These are phyloP conservation scores for Gymnoscopelus microlampas DNA, from an alignment of 2,797 vertebrate genomes.

Conservation along the genomic window DNA sequence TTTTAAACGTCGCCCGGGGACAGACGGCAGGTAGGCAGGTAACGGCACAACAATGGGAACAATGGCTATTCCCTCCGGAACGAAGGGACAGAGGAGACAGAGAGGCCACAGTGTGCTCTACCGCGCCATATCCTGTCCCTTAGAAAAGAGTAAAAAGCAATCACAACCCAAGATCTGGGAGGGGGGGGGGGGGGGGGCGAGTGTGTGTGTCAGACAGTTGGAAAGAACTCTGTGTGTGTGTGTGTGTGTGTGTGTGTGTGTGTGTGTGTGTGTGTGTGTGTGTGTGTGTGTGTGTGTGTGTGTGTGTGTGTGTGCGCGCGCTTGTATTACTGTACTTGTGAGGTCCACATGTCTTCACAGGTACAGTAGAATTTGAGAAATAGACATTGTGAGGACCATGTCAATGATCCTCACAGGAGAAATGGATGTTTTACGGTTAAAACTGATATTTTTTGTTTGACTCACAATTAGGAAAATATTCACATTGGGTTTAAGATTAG, in stretches of 20 bases:
- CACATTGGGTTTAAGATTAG: too few species aligned
- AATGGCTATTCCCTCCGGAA: slow-evolving; percentile 66
- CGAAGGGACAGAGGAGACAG: slow-evolving; percentile 64
- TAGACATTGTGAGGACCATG: too few species aligned
- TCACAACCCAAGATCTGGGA: slow-evolving; percentile 65
- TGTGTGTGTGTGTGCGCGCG: slow-evolving; percentile 25
- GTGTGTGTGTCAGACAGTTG: not conserved
- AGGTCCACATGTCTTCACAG: too few species aligned
- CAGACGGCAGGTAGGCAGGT: slow-evolving; percentile 63
- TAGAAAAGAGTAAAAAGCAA: slow-evolving; percentile 11
- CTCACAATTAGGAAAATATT: too few species aligned
- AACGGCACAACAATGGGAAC: slow-evolving; percentile 37
- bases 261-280: slow-evolving; percentile 24
- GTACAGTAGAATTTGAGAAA: too few species aligned
- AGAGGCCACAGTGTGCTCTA: slow-evolving; percentile 67
- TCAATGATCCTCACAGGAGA: too few species aligned
- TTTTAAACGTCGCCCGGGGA: slow-evolving; percentile 72
- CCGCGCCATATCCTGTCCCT: slow-evolving; percentile 71
- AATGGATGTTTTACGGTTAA: too few species aligned
- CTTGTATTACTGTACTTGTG: slow-evolving; percentile 20
- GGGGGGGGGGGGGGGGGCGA: slow-evolving; percentile 53
- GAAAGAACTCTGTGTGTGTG: not conserved
- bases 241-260: not conserved
- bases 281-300: slow-evolving; percentile 1
- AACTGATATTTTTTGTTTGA: too few species aligned